A percentile compares a stretch with the other conserved stretches of the same genome.
Conservation (phyloP, 2,888 invertebrate species). For the Baronia brevicornis region DNA sequence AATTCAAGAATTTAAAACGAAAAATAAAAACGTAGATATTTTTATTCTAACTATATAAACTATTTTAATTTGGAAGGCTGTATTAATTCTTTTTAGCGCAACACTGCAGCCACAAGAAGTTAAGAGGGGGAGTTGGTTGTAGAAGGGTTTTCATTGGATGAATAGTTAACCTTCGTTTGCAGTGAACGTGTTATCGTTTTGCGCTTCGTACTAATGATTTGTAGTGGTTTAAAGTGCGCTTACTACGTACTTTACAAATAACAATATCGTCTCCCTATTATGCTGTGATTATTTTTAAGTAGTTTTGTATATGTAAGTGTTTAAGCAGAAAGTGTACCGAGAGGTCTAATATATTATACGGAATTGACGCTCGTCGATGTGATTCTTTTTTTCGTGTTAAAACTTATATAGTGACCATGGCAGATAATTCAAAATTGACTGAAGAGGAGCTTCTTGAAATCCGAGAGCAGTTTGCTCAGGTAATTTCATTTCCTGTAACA, state of each 20-base stretch:
- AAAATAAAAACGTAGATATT: no score
- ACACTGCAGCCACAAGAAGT: slow-evolving; percentile 1
- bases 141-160: slow-evolving; percentile 9
- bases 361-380: slow-evolving; percentile 31
- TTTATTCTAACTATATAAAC: no score
- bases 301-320: slow-evolving; percentile 31
- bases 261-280: slow-evolving; percentile 21
- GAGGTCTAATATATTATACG: slow-evolving; percentile 18
- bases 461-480: slow-evolving; percentile 84
- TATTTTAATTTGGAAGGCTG: no score
- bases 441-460: slow-evolving; percentile 84
- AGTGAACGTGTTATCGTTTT: slow-evolving; percentile 19
- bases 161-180: slow-evolving; percentile 15
- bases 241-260: slow-evolving; percentile 19
- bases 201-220: slow-evolving; percentile 18
- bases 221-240: slow-evolving; percentile 20
- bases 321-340: slow-evolving; percentile 45
- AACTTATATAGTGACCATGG: slow-evolving; percentile 52
- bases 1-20: no score
- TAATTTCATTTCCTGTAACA: slow-evolving; percentile 50
- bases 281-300: slow-evolving; percentile 36
- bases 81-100: slow-evolving; percentile 7
- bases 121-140: background rate
- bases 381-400: slow-evolving; percentile 57
- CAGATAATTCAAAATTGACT: slow-evolving; percentile 75